phyloP scores from a whole-genome alignment of 2,113 vertebrate genomes.

The Petrocephalus zakoni region DNA sequence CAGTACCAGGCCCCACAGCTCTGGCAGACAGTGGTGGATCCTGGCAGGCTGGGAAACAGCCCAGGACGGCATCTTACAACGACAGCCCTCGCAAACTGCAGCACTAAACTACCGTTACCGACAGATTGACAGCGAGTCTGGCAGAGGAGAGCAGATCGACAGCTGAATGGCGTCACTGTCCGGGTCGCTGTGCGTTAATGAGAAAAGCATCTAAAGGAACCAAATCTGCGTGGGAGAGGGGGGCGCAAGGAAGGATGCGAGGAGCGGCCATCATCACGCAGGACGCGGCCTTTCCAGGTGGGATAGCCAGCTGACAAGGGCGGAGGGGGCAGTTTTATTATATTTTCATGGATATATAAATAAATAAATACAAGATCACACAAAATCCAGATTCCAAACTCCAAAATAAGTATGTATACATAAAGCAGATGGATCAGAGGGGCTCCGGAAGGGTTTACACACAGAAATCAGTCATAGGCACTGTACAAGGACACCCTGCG shows the following conservation, averaged over 20 bases:
- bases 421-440: not conserved
- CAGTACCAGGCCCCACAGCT: too few relatives aligned
- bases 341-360: not conserved
- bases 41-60: too few relatives aligned
- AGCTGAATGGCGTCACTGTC: too few relatives aligned
- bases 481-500: not conserved
- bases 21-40: too few relatives aligned
- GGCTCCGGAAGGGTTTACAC: not conserved
- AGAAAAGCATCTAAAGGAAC: not conserved
- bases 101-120: too few relatives aligned
- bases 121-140: too few relatives aligned
- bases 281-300: too few relatives aligned
- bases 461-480: not conserved
- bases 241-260: not conserved
- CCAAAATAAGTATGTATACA: not conserved
- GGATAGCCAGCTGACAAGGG: not conserved
- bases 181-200: too few relatives aligned
- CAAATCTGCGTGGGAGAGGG: not conserved
- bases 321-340: not conserved
- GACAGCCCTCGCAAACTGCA: too few relatives aligned
- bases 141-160: not conserved
- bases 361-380: not conserved
- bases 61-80: too few relatives aligned
- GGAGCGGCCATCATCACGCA: not conserved
- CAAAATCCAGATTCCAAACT: not conserved